Evolutionary conservation across 2,888 invertebrate genomes (phyloP), one percentile per base, ranked within the genome.

Genomic region (Tachina fera): DNA sequence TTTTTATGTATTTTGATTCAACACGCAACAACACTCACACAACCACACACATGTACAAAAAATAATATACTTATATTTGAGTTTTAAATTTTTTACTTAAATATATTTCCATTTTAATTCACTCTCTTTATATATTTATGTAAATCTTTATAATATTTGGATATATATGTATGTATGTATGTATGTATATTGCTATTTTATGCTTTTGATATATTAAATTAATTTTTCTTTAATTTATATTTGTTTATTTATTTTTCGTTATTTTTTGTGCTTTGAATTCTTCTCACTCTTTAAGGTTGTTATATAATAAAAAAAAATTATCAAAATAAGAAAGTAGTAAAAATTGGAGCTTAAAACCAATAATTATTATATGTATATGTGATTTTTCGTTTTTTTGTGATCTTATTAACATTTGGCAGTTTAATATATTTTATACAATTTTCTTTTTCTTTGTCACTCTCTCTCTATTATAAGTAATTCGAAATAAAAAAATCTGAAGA

Each of bases 261-360:
- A 31, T 31, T 68, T 78, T 78, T 82, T 82, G 68, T 75, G 75
- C 75, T 82, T 82, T 82, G 61, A 82, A 82, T 82, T 82, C 75
- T 76, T 82, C 81, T 82, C 81, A 82, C 81, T 82, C 81, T 82
- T 82, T 70, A 76, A 82, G 81, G 75, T 75, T 76, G 51, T 70
- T 70, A 70, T 63, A 51, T 51, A 56, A 75, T 74, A 81, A 11
- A 47, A 71, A 63, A 39, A 49, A 22, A 31, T 51, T 41, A 39
- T 19, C 68, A 77, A 77, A 58, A 14, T 31, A 43, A 58, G 60
- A 72, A 49, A 1, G 11, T 60, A 31, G 9, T 45, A 10, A 60
- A 49, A 49, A 49, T 77, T 47, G 3, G 19, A 51, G 13, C 22
- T 47, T 39, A 5, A 58, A 51, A 77, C 49, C 41, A 75, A 39